Conservation (phyloP, 1,140 invertebrate genomes). For the Brachionus asplanchnoidis region DNA sequence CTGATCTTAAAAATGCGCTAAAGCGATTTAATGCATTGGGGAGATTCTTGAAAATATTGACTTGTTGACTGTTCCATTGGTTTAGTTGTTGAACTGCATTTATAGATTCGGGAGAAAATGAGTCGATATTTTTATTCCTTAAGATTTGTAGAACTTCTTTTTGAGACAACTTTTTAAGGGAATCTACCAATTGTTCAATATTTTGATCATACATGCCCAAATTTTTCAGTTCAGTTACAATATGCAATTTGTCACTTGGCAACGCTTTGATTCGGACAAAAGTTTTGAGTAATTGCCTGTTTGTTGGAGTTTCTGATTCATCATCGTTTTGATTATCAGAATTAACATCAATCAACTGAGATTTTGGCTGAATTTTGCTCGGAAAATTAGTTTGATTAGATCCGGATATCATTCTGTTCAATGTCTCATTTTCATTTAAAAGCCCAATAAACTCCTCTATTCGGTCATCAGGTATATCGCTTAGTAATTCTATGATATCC, state of each 20-base stretch:
- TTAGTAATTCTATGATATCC: not conserved
- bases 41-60: too few species aligned
- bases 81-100: too few species aligned
- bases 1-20: too few species aligned
- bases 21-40: too few species aligned
- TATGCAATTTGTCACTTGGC: not conserved
- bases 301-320: not conserved
- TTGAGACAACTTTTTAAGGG: not conserved
- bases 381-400: too few species aligned
- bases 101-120: too few species aligned
- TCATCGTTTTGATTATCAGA: not conserved
- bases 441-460: not conserved
- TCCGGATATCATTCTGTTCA: not conserved
- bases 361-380: not conserved
- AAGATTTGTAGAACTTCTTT: too few species aligned
- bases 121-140: too few species aligned
- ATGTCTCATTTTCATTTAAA: not conserved
- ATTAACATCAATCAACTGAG: not conserved
- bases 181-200: not conserved
- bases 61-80: too few species aligned
- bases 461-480: not conserved
- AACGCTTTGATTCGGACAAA: not conserved
- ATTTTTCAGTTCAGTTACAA: not conserved
- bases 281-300: not conserved
- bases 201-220: not conserved